phyloP scores from a whole-genome alignment of 2,113 vertebrate species.

The Rhipidura dahli region DNA sequence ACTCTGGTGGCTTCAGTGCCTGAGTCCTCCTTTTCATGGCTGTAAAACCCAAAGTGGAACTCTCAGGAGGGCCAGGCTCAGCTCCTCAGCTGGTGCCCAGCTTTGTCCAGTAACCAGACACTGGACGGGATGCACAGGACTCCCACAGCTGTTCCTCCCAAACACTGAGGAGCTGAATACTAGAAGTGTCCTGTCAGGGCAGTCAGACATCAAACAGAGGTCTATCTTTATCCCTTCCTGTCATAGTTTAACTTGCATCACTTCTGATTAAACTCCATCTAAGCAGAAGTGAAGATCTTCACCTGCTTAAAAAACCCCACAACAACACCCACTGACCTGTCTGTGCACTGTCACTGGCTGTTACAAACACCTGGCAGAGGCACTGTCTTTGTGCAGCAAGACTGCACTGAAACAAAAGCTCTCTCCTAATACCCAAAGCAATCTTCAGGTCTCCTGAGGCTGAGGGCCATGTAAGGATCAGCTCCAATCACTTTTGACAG shows the following conservation, averaged over 20 bases:
- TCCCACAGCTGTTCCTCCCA: background rate
- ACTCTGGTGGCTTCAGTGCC: background rate
- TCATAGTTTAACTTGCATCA: background rate
- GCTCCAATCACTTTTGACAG: background rate
- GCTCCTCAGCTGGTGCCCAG: background rate
- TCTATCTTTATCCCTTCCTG: background rate
- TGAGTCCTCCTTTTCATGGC: background rate
- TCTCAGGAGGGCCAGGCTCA: background rate
- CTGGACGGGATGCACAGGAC: rapidly evolving
- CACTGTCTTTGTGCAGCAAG: background rate
- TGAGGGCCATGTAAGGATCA: background rate
- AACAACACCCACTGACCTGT: background rate
- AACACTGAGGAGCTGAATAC: background rate
- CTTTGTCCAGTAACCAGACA: background rate
- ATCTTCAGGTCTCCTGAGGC: background rate
- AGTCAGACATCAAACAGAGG: background rate
- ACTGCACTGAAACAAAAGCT: background rate
- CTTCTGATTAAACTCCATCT: background rate
- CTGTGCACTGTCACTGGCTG: background rate
- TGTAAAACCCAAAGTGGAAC: background rate
- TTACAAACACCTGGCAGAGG: background rate
- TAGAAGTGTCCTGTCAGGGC: background rate
- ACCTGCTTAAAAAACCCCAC: background rate
- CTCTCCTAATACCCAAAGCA: background rate
- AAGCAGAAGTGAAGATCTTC: background rate